A percentile compares a stretch with the other conserved stretches of the same genome.
Evolutionary conservation across 2,888 invertebrate species (phyloP).

Genomic region (Mesochorus sp.): DNA sequence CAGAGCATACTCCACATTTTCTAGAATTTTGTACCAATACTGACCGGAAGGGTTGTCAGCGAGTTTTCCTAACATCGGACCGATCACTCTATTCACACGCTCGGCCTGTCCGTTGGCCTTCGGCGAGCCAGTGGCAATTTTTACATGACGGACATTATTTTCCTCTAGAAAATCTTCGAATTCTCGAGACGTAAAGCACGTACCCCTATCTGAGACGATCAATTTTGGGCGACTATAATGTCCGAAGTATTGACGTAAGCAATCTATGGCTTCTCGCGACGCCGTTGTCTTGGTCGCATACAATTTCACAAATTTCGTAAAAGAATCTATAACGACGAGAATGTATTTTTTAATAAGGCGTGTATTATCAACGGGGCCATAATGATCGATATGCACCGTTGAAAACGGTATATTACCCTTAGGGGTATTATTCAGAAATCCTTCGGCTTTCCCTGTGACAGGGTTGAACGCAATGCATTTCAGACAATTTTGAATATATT

Average conservation of each 20-base stretch:
- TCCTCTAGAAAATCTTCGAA: conserved; percentile 61
- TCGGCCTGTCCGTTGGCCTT: conserved; percentile 68
- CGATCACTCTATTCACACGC: conserved; percentile 58
- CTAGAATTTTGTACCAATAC: conserved; percentile 59
- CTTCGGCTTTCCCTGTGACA: conserved; percentile 47
- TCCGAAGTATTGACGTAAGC: conserved; percentile 45
- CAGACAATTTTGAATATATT: conserved; percentile 55
- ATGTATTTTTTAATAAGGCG: conserved; percentile 31
- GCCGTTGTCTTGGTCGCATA: too few species aligned
- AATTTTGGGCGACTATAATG: conserved; percentile 50
- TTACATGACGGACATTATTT: conserved; percentile 53
- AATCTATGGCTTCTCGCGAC: conserved; percentile 56
- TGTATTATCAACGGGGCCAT: conserved; percentile 23
- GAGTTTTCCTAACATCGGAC: conserved; percentile 58
- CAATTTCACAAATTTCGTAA: too few species aligned
- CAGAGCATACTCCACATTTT: conserved; percentile 57
- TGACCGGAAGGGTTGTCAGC: conserved; percentile 31
- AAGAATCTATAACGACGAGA: conserved; percentile 47
- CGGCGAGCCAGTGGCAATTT: conserved; percentile 65
- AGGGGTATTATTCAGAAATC: conserved; percentile 52
- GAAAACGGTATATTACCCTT: conserved; percentile 59
- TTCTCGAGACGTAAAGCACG: conserved; percentile 61
- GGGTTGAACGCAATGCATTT: conserved; percentile 61
- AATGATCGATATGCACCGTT: conserved; percentile 59
- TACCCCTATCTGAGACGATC: conserved; percentile 62